Base-by-base conservation (phyloP, 2,113 vertebrate genomes). In the Notothenia coriiceps region DNA sequence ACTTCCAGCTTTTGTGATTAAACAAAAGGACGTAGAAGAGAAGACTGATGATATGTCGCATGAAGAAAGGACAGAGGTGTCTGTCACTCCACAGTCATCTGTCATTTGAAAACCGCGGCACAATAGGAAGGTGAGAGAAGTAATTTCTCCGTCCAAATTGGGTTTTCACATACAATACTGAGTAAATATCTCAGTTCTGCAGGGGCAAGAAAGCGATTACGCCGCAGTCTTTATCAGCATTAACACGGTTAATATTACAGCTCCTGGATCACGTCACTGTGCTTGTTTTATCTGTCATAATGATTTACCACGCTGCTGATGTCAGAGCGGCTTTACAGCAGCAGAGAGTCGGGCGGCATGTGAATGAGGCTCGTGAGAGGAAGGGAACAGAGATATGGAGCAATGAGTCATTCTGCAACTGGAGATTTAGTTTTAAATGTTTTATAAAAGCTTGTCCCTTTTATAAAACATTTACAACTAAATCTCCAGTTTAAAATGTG, bases 271-370 rank as follows among this genome's bases (percentile, higher is more conserved):
- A 15, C 10, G 33, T 70, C 56, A 13, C 60, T 35, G 51, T 62
- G 66, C 52, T 75, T 54, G 77, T 73, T 89, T 81, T 78, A 86
- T 84, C 87, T 75, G 73, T 46, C 18, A 1, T 35, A 66, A 75
- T 75, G 75, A 51, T 61, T 82, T 67, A 70, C 47, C 57, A 6
- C 59, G 13, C 55, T 63, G 77, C 74, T 50, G 83, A 69, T 60
- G 82, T 70, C 63, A 18, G 49, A 70, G 60, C 73, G 68, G 86
- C 75, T 73, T 72, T 79, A 73, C 62, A 76, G 57, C 22, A 47
- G 69, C 52, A 15, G 52, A 54, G 80, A 71, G 69, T 49, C 44
- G 2, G 43, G 55, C 59, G 18, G 80, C 83, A 86, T 86, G 74
- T 75, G 65, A 88, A 81, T 83, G 65, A 86, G 66, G 50, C 54